These are phyloP conservation scores for Stictocephala bisonia DNA, from an alignment of 2,888 invertebrate genomes.

Conservation along the genomic window DNA sequence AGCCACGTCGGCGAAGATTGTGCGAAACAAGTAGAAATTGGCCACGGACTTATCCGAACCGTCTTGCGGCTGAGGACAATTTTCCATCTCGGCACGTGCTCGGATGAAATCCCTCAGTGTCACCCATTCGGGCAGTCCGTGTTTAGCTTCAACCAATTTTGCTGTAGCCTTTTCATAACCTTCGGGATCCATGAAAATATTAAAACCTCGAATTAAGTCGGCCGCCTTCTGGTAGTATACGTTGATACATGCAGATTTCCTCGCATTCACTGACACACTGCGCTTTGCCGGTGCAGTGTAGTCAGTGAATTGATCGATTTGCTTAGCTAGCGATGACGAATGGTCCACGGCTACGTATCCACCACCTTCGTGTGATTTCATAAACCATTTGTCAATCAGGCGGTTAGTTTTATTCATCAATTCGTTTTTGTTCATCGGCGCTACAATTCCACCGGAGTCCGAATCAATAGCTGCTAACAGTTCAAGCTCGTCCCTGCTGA, in stretches of 20 bases:
- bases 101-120: not conserved
- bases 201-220: not conserved
- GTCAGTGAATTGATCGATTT: conserved; percentile 1
- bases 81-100: not conserved
- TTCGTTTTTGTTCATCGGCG: not conserved
- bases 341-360: not conserved
- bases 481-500: too few species aligned
- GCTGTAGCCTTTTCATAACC: not conserved
- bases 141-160: not conserved
- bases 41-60: not conserved
- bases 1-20: not conserved
- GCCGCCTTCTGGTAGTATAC: not conserved
- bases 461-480: too few species aligned
- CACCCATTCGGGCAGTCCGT: not conserved
- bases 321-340: not conserved
- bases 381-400: not conserved
- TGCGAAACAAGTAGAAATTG: conserved; percentile 16
- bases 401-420: not conserved
- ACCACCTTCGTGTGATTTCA: not conserved
- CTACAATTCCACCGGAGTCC: not conserved
- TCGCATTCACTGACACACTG: conserved; percentile 8
- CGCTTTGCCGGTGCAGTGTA: conserved; percentile 14
- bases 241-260: conserved; percentile 9
- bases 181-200: conserved; percentile 2
- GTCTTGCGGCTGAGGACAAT: conserved; percentile 5